Evolutionary conservation across 2,888 invertebrate species (phyloP).

Genomic region (Stenurella melanura): DNA sequence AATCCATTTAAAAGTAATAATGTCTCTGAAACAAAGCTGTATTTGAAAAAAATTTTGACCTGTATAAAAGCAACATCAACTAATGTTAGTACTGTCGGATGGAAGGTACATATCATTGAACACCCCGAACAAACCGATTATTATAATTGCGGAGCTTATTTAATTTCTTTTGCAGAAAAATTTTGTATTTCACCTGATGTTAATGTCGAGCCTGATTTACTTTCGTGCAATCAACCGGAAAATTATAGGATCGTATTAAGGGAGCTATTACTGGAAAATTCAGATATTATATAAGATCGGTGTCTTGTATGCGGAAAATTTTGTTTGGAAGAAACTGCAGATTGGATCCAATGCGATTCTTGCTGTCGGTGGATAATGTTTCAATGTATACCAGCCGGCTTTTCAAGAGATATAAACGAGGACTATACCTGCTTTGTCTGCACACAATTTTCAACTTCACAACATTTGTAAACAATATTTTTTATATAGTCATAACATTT

Average conservation of each 20-base stretch:
- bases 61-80: background rate
- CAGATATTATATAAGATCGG: too few relatives aligned
- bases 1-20: background rate
- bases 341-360: background rate
- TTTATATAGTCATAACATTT: too few relatives aligned
- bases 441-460: too few relatives aligned
- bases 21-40: background rate
- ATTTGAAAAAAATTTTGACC: background rate
- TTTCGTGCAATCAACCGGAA: too few relatives aligned
- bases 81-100: too few relatives aligned
- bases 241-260: background rate
- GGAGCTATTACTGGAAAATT: too few relatives aligned
- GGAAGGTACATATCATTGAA: background rate
- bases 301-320: background rate
- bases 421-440: background rate
- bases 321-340: background rate
- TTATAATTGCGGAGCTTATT: too few relatives aligned
- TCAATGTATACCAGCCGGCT: background rate
- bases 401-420: background rate
- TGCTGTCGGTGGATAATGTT: background rate
- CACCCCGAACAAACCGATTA: background rate
- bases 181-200: background rate
- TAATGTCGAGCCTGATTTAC: too few relatives aligned
- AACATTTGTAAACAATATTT: too few relatives aligned
- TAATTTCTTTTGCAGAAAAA: background rate